Evolutionary conservation across 1,140 invertebrate species (phyloP).

Genomic region (Atta texana): DNA sequence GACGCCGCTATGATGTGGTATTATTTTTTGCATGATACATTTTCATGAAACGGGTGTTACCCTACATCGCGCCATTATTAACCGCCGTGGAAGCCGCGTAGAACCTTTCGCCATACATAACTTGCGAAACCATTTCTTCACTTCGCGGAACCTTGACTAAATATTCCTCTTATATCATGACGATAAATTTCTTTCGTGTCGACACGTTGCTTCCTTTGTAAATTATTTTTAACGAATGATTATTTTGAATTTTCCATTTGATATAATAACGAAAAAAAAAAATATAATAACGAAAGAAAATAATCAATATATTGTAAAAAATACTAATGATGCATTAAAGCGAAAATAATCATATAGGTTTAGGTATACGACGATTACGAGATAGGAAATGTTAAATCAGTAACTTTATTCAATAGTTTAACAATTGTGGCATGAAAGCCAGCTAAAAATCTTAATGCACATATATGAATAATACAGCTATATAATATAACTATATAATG

Average conservation of each 20-base stretch:
- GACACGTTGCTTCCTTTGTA: background rate
- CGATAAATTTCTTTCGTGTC: background rate
- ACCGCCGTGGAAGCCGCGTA: background rate
- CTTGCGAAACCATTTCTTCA: constrained; percentile 38
- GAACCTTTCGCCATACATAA: constrained; percentile 38
- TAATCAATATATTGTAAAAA: background rate
- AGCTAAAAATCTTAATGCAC: constrained; percentile 35
- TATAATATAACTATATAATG: constrained; percentile 11
- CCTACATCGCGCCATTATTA: constrained; percentile 34
- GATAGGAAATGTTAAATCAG: constrained; percentile 1
- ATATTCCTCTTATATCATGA: constrained; percentile 14
- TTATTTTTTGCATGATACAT: constrained; percentile 43
- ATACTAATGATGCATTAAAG: background rate
- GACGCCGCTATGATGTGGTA: constrained; percentile 22
- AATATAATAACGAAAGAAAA: background rate
- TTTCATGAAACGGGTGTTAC: constrained; percentile 52
- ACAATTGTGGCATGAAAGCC: constrained; percentile 30
- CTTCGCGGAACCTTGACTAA: background rate
- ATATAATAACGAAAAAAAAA: background rate
- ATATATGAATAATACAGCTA: background rate
- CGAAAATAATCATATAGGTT: background rate
- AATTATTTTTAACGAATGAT: background rate
- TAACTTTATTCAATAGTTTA: constrained; percentile 50
- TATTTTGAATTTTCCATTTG: background rate
- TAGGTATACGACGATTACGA: background rate